phyloP scores from a whole-genome alignment of 2,797 vertebrate species.

The Hoplostethus atlanticus region DNA sequence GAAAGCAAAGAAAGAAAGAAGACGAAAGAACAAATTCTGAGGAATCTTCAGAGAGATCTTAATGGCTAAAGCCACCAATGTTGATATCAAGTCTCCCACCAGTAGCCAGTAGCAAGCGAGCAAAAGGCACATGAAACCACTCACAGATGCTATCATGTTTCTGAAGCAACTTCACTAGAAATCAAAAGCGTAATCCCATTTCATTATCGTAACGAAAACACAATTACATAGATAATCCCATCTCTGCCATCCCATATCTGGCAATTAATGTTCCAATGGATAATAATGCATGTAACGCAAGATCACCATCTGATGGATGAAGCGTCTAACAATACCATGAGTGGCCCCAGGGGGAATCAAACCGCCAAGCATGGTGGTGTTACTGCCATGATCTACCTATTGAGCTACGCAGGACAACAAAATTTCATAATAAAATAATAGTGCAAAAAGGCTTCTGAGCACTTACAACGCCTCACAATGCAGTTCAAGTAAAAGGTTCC shows the following conservation, averaged over 20 bases:
- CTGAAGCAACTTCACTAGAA: slow-evolving; percentile 26
- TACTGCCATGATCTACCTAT: not conserved
- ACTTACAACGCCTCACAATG: not conserved
- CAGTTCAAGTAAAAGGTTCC: not conserved
- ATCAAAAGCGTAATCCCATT: slow-evolving; percentile 28
- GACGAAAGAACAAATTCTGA: not conserved
- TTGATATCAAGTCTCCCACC: slow-evolving; percentile 7
- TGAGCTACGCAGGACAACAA: not conserved
- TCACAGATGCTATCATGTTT: slow-evolving; percentile 15
- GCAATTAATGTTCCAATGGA: too few species aligned
- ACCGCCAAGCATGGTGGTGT: not conserved
- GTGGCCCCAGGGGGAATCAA: not conserved
- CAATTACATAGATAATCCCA: slow-evolving; percentile 18
- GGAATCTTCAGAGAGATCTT: not conserved
- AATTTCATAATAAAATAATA: not conserved
- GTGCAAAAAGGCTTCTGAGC: not conserved
- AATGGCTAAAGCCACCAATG: slow-evolving; percentile 10
- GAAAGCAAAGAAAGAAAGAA: not conserved
- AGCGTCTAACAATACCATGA: not conserved
- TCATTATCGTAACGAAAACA: slow-evolving; percentile 14
- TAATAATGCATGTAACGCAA: not conserved
- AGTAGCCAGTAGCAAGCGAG: not conserved
- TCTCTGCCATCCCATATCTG: too few species aligned
- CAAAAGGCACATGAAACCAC: slow-evolving; percentile 11
- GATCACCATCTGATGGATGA: not conserved